Evolutionary conservation across 1,140 invertebrate species (phyloP).

Genomic region (Pygmarrhopalites habei): DNA sequence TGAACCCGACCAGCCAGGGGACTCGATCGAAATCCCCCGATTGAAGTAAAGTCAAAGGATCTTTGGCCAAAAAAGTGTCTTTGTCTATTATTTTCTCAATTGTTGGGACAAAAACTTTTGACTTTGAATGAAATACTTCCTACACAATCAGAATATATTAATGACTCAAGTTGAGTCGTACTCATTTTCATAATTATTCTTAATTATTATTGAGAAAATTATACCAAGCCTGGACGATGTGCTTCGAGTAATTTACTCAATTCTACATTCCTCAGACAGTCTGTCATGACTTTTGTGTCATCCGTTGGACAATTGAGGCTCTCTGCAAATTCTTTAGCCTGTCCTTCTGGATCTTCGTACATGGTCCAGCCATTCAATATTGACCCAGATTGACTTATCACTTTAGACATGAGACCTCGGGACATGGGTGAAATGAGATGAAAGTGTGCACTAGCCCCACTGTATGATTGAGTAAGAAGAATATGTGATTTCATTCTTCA

Average conservation of each 20-base stretch:
- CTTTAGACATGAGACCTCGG: conserved; percentile 25
- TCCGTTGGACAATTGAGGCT: conserved; percentile 44
- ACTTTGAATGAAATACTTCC: conserved; percentile 12
- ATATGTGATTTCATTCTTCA: too few species aligned
- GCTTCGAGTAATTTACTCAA: conserved; percentile 14
- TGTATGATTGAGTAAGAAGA: too few species aligned
- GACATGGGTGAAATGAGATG: conserved; percentile 50
- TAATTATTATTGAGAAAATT: too few species aligned
- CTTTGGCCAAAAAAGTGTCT: conserved; percentile 19
- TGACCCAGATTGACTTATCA: conserved; percentile 36
- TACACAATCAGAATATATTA: too few species aligned
- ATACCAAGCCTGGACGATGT: too few species aligned
- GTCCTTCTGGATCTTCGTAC: conserved; percentile 43
- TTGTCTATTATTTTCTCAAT: conserved; percentile 11
- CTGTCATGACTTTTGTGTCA: conserved; percentile 26
- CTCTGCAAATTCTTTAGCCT: conserved; percentile 37
- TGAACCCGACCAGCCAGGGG: conserved; percentile 14
- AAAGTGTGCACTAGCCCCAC: conserved; percentile 51
- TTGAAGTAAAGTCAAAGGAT: conserved; percentile 15
- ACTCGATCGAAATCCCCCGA: conserved; percentile 16
- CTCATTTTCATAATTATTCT: too few species aligned
- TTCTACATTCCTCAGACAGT: conserved; percentile 24
- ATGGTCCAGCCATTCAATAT: conserved; percentile 24
- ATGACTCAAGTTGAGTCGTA: neutral
- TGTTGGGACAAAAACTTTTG: conserved; percentile 26